phyloP scores from a whole-genome alignment of 2,113 vertebrate species.

The Halichoeres trimaculatus region DNA sequence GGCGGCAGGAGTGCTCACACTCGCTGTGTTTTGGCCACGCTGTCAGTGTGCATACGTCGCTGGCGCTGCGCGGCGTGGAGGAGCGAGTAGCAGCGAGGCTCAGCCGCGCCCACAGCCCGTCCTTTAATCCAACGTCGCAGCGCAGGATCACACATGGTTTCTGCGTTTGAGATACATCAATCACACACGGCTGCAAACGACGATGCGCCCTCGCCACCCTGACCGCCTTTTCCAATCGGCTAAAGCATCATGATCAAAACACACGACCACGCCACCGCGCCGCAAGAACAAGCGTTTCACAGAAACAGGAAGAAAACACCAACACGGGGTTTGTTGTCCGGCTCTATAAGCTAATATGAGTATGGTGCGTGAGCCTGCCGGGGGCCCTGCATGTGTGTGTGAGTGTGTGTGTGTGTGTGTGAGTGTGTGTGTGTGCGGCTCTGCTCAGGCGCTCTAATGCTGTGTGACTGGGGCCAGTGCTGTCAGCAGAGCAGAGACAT shows the following conservation, averaged over 20 bases:
- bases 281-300: neutral
- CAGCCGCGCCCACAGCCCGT: conserved; percentile 47
- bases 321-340: conserved; percentile 60
- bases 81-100: no score
- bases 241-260: conserved; percentile 44
- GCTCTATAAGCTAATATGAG: conserved; percentile 74
- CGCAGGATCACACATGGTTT: conserved; percentile 40
- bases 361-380: conserved; percentile 71
- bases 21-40: conserved; percentile 2
- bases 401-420: conserved; percentile 50
- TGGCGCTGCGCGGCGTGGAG: conserved; percentile 19
- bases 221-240: conserved; percentile 35
- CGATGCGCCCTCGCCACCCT: neutral
- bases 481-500: conserved; percentile 83
- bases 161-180: conserved; percentile 35
- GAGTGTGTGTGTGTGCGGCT: conserved; percentile 53
- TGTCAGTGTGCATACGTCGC: conserved; percentile 29
- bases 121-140: conserved; percentile 52
- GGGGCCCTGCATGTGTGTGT: conserved; percentile 59
- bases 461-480: conserved; percentile 80
- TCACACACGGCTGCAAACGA: conserved; percentile 37
- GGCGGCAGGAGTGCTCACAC: conserved; percentile 9
- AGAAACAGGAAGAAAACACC: conserved; percentile 28
- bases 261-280: conserved; percentile 1
- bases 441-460: conserved; percentile 79